Evolutionary conservation across 1,140 invertebrate genomes (phyloP), one percentile per base, ranked within the genome.

Genomic region (Brachionus plicatilis): DNA sequence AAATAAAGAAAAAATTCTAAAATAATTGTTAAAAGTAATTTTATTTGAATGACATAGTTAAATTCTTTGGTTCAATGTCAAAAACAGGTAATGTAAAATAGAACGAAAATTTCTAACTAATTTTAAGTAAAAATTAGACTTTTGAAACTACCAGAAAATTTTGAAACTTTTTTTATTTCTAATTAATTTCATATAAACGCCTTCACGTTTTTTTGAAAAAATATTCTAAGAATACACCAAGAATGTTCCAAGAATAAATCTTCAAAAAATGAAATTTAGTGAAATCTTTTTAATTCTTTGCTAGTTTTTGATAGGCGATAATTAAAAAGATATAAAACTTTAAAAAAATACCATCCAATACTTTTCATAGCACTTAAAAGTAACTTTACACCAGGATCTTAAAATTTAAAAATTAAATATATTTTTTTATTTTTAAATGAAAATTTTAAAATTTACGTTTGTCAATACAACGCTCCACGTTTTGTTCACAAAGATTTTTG

Each of bases 331-430:
- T n/a, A 60, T 3, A 47, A 50, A 45, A 60, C 6, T 33, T 85
- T 72, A 17, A 79, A 37, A 78, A 91, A 90, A 90, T 60, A 94
- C 93, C 94, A 96, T 87, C 95, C 95, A 85, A 94, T 93, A 85
- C 92, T 92, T 87, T 93, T 94, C 29, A 96, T 88, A n/a, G 95
- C 95, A 84, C 91, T 92, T 89, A 95, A 91, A 93, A 96, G 93
- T 17, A 96, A 87, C 89, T 94, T 94, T 0, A 96, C 93, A 43
- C 95, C 88, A n/a, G 94, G 93, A 91, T 92, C 93, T 94, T 86
- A 84, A 91, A 90, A 87, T 53, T 53, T 53, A n/a, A 53, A 53
- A 53, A 53, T 53, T 0, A 66, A 66, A 24, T 20, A 20, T 24
- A 68, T 33, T 37, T 29, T 33, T 33, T 68, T 29, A 12, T 27